phyloP scores from a whole-genome alignment of 2,113 vertebrate species.

The Heptranchias perlo region DNA sequence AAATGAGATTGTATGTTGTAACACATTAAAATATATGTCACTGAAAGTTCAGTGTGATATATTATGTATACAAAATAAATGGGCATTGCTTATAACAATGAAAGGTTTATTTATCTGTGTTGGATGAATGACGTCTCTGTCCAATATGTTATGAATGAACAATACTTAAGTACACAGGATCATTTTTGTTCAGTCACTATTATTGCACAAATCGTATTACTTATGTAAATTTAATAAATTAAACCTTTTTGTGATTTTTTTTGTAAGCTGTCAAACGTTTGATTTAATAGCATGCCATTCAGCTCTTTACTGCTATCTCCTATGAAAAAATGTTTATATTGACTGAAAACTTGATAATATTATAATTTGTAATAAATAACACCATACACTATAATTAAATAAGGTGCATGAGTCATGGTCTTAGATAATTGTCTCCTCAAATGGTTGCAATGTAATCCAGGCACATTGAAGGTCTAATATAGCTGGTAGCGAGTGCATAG shows the following conservation, averaged over 20 bases:
- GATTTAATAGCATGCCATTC: not conserved
- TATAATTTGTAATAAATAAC: not conserved
- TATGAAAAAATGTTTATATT: not conserved
- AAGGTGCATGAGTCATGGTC: not conserved
- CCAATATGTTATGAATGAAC: conserved; percentile 29
- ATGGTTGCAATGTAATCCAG: not conserved
- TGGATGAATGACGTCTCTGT: conserved; percentile 30
- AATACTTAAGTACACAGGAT: conserved; percentile 24
- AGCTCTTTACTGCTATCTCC: not conserved
- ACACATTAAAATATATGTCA: not conserved
- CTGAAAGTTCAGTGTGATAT: not conserved
- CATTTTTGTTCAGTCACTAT: conserved; percentile 7
- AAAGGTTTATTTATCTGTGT: conserved; percentile 3
- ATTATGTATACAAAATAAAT: not conserved
- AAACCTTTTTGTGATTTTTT: not conserved
- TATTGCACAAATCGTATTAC: not conserved
- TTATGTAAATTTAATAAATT: not conserved
- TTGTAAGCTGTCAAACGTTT: not conserved
- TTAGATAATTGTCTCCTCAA: not conserved
- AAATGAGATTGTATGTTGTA: not conserved
- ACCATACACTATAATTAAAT: not conserved
- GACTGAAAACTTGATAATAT: not conserved
- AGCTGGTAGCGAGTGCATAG: not conserved
- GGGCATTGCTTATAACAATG: not conserved
- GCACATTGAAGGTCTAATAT: not conserved